phyloP scores from a whole-genome alignment of 1,140 invertebrate species.

The Lasaia peninsularis region DNA sequence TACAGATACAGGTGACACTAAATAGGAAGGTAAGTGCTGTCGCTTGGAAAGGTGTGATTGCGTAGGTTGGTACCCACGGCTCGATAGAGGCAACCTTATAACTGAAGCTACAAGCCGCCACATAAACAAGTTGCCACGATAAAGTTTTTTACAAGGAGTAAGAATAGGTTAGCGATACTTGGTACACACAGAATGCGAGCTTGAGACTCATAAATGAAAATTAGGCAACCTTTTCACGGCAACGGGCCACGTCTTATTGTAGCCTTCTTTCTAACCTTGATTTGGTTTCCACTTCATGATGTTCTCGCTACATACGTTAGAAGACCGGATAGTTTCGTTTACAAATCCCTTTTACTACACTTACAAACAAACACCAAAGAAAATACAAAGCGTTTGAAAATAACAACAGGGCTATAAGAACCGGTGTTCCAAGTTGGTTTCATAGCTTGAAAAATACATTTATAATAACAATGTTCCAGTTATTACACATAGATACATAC shows the following conservation, averaged over 20 bases:
- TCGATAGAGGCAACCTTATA: slow-evolving; percentile 62
- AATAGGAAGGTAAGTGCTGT: slow-evolving; percentile 45
- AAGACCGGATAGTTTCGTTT: slow-evolving; percentile 47
- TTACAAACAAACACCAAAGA: slow-evolving; percentile 35
- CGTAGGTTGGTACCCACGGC: slow-evolving; percentile 67
- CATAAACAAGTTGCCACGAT: slow-evolving; percentile 53
- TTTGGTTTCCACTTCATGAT: slow-evolving; percentile 85
- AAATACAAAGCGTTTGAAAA: slow-evolving; percentile 33
- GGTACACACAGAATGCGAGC: slow-evolving; percentile 47
- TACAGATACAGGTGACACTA: slow-evolving; percentile 49
- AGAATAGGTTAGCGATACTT: slow-evolving; percentile 48
- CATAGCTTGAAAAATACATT: slow-evolving; percentile 59
- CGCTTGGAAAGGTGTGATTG: slow-evolving; percentile 47
- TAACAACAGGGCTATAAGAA: slow-evolving; percentile 32
- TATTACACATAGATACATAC: slow-evolving; percentile 73
- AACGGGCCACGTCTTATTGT: slow-evolving; percentile 81
- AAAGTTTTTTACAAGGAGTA: slow-evolving; percentile 41
- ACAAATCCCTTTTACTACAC: slow-evolving; percentile 28
- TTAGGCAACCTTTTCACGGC: slow-evolving; percentile 53
- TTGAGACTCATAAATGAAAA: slow-evolving; percentile 37
- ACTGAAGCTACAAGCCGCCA: slow-evolving; percentile 62
- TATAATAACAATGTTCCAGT: slow-evolving; percentile 59
- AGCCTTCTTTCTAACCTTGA: slow-evolving; percentile 82
- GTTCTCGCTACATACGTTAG: slow-evolving; percentile 60
- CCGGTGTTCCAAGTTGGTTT: slow-evolving; percentile 65